Evolutionary conservation across 2,113 vertebrate species (phyloP), one percentile per base, ranked within the genome.

Genomic region (Sturnus vulgaris): DNA sequence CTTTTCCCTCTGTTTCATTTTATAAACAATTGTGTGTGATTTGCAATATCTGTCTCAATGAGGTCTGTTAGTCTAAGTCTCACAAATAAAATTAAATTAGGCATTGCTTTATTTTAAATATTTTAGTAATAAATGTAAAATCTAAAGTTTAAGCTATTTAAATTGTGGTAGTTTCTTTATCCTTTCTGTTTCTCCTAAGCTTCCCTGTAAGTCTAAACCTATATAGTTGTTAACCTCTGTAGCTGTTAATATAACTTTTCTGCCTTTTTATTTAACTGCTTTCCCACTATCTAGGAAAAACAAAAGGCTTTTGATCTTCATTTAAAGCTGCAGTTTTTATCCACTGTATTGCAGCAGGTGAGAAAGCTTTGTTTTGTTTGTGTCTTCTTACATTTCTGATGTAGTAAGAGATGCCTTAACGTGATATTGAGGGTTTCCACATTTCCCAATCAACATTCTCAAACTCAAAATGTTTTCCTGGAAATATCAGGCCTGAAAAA

Each of bases 321-420:
- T 93, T 97, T 98, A 97, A 98, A 97, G 97, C 98, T 98, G 88
- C 97, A 98, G 96, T 98, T 98, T 97, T 98, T 98, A 96, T 97
- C 98, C 88, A 98, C 98, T 97, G 95, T 98, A 82, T 97, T 99
- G 92, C 98, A 98, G 92, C 98, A 98, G 98, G 98, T 98, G 98
- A 98, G 98, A 97, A 82, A 65, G 39, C 44, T 93, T 65, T 84
- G 27, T 92, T 91, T 93, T 80, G 35, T 94, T 69, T 91, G n/a
- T 71, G 79, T 87, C 63, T 79, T 92, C 69, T 86, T 73, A 39
- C 80, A 94, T 93, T 91, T 82, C 71, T 55, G 88, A 75, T 5
- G 1, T 9, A 31, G 39, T 93, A 93, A 94, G 86, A 90, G 93
- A 93, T 94, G 93, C 84, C 52, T 14, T 77, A 49, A 93, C 35